phyloP scores from a whole-genome alignment of 1,140 invertebrate species.

The Lysiphlebus fabarum region DNA sequence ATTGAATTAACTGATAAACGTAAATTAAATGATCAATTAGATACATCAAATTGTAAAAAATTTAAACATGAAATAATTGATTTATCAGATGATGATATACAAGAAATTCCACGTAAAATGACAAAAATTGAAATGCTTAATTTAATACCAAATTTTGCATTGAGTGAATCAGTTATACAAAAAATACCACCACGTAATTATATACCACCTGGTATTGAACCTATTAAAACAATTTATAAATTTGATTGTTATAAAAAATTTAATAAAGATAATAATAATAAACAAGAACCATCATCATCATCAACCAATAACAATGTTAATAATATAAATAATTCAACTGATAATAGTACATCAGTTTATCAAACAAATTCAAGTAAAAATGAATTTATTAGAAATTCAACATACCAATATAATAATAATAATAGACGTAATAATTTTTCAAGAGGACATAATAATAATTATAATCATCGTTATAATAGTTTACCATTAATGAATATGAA shows the following conservation, averaged over 20 bases:
- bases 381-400: too few relatives aligned
- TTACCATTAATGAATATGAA: too few relatives aligned
- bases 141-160: conserved; percentile 45
- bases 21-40: not conserved
- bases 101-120: conserved; percentile 41
- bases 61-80: conserved; percentile 29
- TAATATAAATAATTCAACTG: not conserved
- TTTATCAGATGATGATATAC: conserved; percentile 50
- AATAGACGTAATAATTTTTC: too few relatives aligned
- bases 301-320: not conserved
- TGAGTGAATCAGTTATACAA: conserved; percentile 26
- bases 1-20: conserved; percentile 1
- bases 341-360: too few relatives aligned
- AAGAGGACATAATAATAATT: too few relatives aligned
- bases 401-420: too few relatives aligned
- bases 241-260: conserved; percentile 34
- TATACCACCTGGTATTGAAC: conserved; percentile 42
- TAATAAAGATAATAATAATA: conserved; percentile 26
- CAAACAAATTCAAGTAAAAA: too few relatives aligned
- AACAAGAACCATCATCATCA: conserved; percentile 16
- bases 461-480: too few relatives aligned
- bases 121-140: conserved; percentile 47
- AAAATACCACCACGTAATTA: conserved; percentile 31
- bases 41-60: not conserved
- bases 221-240: conserved; percentile 38